Conservation (phyloP, 1,140 invertebrate species). For the Drosophila auraria region DNA sequence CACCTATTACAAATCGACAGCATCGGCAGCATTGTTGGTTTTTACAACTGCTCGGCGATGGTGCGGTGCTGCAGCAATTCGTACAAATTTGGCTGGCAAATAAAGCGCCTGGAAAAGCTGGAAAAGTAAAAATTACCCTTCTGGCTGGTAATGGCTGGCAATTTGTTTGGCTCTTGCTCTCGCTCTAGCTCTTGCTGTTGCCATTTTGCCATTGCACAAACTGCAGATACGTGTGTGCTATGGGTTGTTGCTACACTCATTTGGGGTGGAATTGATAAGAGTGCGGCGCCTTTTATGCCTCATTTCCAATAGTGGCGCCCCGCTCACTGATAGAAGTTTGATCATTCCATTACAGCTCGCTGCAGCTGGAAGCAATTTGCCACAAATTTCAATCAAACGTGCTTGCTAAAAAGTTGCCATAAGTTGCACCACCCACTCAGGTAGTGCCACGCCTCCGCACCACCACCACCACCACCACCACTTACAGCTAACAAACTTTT, state of each 20-base stretch:
- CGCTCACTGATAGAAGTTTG: slow-evolving; percentile 55
- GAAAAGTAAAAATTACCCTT: slow-evolving; percentile 82
- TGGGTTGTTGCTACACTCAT: slow-evolving; percentile 27
- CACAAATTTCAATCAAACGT: slow-evolving; percentile 83
- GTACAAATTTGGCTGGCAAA: slow-evolving; percentile 83
- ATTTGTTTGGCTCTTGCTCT: slow-evolving; percentile 67
- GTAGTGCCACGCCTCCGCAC: slow-evolving; percentile 23
- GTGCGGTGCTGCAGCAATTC: slow-evolving; percentile 63
- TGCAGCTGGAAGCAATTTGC: slow-evolving; percentile 70
- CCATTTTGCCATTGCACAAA: slow-evolving; percentile 65
- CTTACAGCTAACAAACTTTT: slow-evolving; percentile 77
- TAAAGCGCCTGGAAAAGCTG: slow-evolving; percentile 71
- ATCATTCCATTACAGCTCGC: slow-evolving; percentile 53
- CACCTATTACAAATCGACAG: slow-evolving; percentile 83
- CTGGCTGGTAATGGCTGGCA: slow-evolving; percentile 76
- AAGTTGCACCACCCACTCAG: slow-evolving; percentile 66
- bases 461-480: slow-evolving; percentile 10
- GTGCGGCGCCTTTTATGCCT: slow-evolving; percentile 54
- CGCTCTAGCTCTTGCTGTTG: slow-evolving; percentile 37
- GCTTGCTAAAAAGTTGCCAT: slow-evolving; percentile 73
- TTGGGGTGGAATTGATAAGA: slow-evolving; percentile 46
- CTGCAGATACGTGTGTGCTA: slow-evolving; percentile 55
- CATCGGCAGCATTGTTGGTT: slow-evolving; percentile 69
- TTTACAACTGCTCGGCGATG: slow-evolving; percentile 58
- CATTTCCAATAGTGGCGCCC: slow-evolving; percentile 49